Conservation (phyloP, 2,113 vertebrate genomes). For the Lipophrys pholis region DNA sequence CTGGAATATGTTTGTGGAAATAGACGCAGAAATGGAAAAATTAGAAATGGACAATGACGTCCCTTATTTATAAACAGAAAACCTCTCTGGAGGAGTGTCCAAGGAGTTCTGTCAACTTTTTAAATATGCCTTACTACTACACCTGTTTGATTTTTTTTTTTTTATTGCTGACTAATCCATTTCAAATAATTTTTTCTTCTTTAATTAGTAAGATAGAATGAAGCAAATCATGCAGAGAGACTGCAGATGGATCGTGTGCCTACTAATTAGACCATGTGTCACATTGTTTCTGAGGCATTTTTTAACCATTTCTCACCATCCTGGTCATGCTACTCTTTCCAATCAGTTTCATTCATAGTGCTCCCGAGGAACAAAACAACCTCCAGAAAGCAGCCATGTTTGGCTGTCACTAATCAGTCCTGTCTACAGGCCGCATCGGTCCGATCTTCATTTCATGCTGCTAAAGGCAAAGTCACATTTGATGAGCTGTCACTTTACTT, state of each 20-base stretch:
- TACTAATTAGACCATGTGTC: neutral
- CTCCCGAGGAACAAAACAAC: neutral
- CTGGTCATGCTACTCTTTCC: neutral
- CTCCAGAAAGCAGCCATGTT: conserved; percentile 42
- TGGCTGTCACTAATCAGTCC: conserved; percentile 20
- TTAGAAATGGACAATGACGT: conserved; percentile 86
- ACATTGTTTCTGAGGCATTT: neutral
- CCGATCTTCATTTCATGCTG: neutral
- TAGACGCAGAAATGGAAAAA: conserved; percentile 77
- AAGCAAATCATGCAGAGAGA: neutral
- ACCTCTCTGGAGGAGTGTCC: conserved; percentile 86
- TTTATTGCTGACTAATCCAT: neutral
- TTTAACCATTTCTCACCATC: neutral
- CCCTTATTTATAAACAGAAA: conserved; percentile 84
- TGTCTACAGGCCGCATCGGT: conserved; percentile 44
- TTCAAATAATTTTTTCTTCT: neutral
- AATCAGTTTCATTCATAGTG: conserved; percentile 10
- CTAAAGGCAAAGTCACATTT: conserved; percentile 46
- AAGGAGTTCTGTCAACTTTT: conserved; percentile 91
- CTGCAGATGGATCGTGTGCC: neutral
- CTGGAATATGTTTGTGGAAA: conserved; percentile 79
- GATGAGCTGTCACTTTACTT: conserved; percentile 47
- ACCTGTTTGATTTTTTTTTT: conserved; percentile 79
- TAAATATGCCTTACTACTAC: conserved; percentile 93
- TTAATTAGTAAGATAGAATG: neutral